Percentiles rank a stretch among this genome's conserved stretches.
Evolutionary conservation across 2,888 invertebrate genomes (phyloP).

Genomic region (Peribatodes rhomboidaria): DNA sequence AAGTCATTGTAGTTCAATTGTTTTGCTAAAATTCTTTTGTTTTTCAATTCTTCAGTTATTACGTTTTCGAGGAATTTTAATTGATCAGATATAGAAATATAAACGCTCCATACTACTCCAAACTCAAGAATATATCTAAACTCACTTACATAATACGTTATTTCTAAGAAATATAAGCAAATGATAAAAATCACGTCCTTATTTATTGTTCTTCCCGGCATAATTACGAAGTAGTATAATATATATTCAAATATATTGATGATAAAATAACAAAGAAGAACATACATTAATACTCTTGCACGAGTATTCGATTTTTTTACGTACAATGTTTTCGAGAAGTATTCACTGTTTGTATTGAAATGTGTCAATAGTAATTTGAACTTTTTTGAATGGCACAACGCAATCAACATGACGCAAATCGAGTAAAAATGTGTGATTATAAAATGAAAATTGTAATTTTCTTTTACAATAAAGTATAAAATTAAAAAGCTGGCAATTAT

Average conservation of each 20-base stretch:
- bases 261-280: neutral
- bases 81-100: constrained; percentile 1
- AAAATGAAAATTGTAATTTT: neutral
- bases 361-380: neutral
- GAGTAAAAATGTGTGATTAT: neutral
- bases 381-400: neutral
- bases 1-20: too few species aligned
- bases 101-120: neutral
- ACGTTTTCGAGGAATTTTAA: neutral
- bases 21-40: too few species aligned
- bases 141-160: neutral
- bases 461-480: too few species aligned
- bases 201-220: too few species aligned
- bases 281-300: neutral
- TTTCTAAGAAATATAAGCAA: too few species aligned
- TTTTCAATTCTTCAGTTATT: neutral
- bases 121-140: neutral
- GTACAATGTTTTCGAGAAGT: neutral
- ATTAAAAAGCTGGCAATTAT: too few species aligned
- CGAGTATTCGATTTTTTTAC: neutral
- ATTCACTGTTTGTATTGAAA: neutral
- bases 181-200: too few species aligned
- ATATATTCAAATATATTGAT: neutral
- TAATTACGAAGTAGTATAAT: neutral
- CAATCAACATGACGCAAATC: neutral